Evolutionary conservation across 2,113 vertebrate species (phyloP).

Genomic region (Andinoacara biseriatus): DNA sequence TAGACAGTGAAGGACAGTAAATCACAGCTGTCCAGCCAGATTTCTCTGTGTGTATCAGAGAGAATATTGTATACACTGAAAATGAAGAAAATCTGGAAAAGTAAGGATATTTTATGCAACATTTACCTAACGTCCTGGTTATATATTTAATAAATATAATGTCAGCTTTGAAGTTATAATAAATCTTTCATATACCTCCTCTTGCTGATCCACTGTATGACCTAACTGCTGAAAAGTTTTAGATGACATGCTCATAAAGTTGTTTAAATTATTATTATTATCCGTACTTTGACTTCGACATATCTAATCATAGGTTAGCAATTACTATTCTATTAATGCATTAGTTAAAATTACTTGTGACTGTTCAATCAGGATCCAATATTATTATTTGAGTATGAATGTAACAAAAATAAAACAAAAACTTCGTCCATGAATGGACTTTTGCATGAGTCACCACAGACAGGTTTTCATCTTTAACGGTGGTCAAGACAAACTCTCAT

Average conservation of each 20-base stretch:
- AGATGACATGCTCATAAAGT: background rate
- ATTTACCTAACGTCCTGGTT: background rate
- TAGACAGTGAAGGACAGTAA: background rate
- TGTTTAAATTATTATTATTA: background rate
- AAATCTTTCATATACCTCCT: background rate
- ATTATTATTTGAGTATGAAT: background rate
- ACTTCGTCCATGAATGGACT: rapidly evolving
- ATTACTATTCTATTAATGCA: background rate
- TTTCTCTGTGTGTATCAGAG: background rate
- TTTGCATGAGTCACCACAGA: background rate
- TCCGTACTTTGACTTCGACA: background rate
- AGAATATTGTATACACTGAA: background rate
- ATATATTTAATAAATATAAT: background rate
- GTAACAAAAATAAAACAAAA: background rate
- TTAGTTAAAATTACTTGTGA: background rate
- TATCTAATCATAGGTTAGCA: rapidly evolving
- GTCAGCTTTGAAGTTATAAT: background rate
- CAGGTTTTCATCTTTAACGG: background rate
- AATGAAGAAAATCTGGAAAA: background rate
- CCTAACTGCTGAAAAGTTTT: background rate
- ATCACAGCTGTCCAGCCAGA: background rate
- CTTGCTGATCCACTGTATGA: background rate
- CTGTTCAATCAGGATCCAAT: background rate
- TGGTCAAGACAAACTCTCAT: background rate
- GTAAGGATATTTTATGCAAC: rapidly evolving